Percentiles rank a stretch among this genome's conserved stretches.
phyloP scores from a whole-genome alignment of 2,888 invertebrate genomes.

The Cheilosia impressa region DNA sequence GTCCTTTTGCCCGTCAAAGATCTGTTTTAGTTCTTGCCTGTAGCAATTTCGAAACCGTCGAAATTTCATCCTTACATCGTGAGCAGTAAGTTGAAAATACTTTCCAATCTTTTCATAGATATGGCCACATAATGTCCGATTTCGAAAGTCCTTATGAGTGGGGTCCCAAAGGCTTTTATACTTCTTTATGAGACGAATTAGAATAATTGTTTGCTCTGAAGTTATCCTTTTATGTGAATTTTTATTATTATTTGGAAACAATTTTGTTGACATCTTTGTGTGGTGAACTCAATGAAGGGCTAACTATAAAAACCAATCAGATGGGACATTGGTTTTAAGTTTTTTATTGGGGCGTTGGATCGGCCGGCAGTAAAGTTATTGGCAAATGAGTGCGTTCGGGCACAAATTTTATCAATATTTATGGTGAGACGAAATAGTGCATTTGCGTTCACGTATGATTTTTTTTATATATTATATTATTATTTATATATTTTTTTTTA shows the following conservation, averaged over 20 bases:
- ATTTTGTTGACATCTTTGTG: slow-evolving; percentile 28
- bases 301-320: not conserved
- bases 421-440: too few species aligned
- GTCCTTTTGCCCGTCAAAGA: slow-evolving; percentile 27
- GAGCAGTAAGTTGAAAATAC: slow-evolving; percentile 41
- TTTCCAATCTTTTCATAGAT: slow-evolving; percentile 46
- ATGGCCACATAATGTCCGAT: slow-evolving; percentile 1
- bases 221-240: slow-evolving; percentile 20
- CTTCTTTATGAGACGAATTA: slow-evolving; percentile 57
- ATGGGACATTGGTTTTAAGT: not conserved
- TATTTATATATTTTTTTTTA: too few species aligned
- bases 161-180: slow-evolving; percentile 50
- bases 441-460: too few species aligned
- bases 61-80: slow-evolving; percentile 40
- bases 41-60: slow-evolving; percentile 38
- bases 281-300: not conserved
- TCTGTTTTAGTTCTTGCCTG: slow-evolving; percentile 33
- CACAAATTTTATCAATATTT: not conserved
- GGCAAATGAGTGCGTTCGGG: not conserved
- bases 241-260: slow-evolving; percentile 8
- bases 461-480: too few species aligned
- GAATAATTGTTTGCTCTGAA: slow-evolving; percentile 52
- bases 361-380: not conserved
- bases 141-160: slow-evolving; percentile 10
- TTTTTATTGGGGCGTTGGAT: not conserved